Percentiles rank a stretch among this genome's conserved stretches.
phyloP scores from a whole-genome alignment of 2,113 vertebrate species.

The Chauna torquata region DNA sequence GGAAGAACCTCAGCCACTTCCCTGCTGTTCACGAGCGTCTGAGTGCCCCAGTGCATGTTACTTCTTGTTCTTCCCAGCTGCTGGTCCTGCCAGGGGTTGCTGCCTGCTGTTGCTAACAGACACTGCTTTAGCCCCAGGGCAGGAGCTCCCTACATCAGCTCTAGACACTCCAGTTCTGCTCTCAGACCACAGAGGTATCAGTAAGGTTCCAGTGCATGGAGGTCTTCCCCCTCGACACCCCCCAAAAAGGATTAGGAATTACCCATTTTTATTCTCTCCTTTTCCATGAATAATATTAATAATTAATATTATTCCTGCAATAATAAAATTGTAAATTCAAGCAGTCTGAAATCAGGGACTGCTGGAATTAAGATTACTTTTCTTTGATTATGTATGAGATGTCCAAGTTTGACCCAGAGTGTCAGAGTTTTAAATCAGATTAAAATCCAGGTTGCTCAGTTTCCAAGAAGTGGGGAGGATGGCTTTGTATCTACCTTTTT shows the following conservation, averaged over 20 bases:
- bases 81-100: background rate
- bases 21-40: background rate
- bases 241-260: background rate
- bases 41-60: background rate
- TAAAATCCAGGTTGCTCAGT: background rate
- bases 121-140: accelerated
- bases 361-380: background rate
- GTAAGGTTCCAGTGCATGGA: background rate
- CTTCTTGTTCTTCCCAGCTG: background rate
- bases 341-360: background rate
- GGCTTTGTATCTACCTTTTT: background rate
- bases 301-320: too few relatives aligned
- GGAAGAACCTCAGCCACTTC: background rate
- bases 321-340: background rate
- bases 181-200: background rate
- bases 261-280: background rate
- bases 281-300: background rate
- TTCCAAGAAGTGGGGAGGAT: background rate
- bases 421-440: background rate
- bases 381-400: background rate
- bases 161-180: background rate
- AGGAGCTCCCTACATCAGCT: background rate
- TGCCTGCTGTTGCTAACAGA: background rate
- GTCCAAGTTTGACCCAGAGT: background rate
- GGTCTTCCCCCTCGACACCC: background rate